Evolutionary conservation across 2,113 vertebrate species (phyloP), one percentile per base, ranked within the genome.

Genomic region (Pithys albifrons): DNA sequence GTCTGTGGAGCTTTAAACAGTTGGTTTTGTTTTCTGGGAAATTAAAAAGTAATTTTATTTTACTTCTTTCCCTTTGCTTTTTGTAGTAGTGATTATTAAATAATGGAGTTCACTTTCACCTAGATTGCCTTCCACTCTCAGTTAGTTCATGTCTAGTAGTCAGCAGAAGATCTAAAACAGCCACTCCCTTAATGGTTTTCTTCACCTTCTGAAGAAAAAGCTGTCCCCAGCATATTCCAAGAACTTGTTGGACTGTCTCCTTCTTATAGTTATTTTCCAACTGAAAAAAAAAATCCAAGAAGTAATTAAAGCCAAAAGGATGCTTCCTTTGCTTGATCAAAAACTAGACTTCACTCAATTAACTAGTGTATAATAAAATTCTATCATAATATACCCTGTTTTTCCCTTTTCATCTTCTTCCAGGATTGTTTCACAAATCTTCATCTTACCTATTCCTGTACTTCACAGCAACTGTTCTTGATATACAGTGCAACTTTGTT

Each of bases 161-260:
- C 95, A 96, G 85, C 96, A 95, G 89, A 95, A 91, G 93, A 96
- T 94, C 95, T 96, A 72, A 95, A 93, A 94, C 92, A 91, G 86
- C 95, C 96, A 97, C 96, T 96, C 95, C 96, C 95, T 97, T 96
- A 97, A 95, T 97, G 58, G 91, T 93, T 95, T 92, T 91, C 80
- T 84, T 93, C 79, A 49, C 89, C 94, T 95, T 91, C 91, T 89
- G 71, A 96, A 96, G 93, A 95, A 95, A 94, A 95, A 89, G 95
- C 96, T 96, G 93, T 97, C 94, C 95, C 95, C 57, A 97, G 96
- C 95, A 95, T 96, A 92, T 96, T 97, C 91, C 84, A 95, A 89
- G 95, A 97, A 97, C 95, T 97, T 87, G 96, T 94, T 96, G 94
- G 95, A 95, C 96, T 85, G 95, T 96, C 92, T 95, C 80, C 91